Conservation (phyloP, 30 jellyfish, hydroid and myxozoan genomes). For the Pseudorhiza aurosa region DNA sequence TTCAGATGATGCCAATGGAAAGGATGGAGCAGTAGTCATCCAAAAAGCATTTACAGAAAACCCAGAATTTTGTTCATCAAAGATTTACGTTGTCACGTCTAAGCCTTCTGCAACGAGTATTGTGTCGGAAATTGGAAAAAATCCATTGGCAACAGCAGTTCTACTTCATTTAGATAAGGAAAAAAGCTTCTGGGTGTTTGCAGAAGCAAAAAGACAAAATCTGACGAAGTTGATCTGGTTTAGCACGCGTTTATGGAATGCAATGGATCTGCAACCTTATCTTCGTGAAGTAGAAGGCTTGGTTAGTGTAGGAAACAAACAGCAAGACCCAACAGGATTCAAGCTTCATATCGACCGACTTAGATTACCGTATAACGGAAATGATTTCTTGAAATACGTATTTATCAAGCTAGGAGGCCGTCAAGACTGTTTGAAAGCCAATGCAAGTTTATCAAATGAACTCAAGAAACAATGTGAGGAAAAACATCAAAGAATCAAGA, state of each 20-base stretch:
- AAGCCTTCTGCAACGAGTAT: conserved; percentile 16
- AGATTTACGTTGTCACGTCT: conserved; percentile 1
- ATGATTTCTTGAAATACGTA: conserved; percentile 45
- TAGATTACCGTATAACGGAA: conserved; percentile 34
- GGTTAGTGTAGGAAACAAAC: conserved; percentile 54
- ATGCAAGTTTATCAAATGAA: conserved; percentile 2
- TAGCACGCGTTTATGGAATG: conserved; percentile 65
- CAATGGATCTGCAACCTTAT: conserved; percentile 21
- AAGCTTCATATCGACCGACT: conserved; percentile 38
- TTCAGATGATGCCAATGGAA: conserved; percentile 70
- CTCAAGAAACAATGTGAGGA: conserved; percentile 37
- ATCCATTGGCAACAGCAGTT: conserved; percentile 70
- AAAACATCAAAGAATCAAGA: conserved; percentile 3
- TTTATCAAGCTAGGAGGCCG: conserved; percentile 34
- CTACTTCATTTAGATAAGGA: conserved; percentile 59
- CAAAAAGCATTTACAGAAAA: conserved; percentile 9
- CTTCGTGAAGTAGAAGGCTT: conserved; percentile 75
- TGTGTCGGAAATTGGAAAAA: conserved; percentile 30
- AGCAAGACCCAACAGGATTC: conserved; percentile 48
- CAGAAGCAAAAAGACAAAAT: conserved; percentile 58
- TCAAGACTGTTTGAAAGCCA: conserved; percentile 21
- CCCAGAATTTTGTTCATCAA: conserved; percentile 17
- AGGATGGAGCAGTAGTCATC: conserved; percentile 29
- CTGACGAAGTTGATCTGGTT: conserved; percentile 59
- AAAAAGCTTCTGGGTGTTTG: conserved; percentile 37